A percentile compares a stretch with the other conserved stretches of the same genome.
phyloP scores from a whole-genome alignment of 2,888 invertebrate species.

The Pseudoips prasinana region DNA sequence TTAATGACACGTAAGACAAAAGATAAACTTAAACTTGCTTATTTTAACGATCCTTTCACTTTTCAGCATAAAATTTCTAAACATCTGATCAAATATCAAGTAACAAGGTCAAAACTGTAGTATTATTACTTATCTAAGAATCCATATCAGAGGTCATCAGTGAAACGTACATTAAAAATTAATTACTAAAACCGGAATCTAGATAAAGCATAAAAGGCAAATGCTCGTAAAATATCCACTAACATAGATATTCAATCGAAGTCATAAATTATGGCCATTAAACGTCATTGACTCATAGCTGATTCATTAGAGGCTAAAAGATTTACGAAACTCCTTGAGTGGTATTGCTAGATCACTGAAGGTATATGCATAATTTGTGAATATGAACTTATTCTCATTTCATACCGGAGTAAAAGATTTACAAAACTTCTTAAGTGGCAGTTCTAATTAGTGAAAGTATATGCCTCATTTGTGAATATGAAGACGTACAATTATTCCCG shows the following conservation, averaged over 20 bases:
- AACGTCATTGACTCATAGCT: slow-evolving; percentile 37
- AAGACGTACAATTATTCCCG: no score
- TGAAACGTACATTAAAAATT: slow-evolving; percentile 33
- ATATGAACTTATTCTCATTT: no score
- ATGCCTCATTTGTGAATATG: no score
- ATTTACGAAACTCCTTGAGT: slow-evolving; percentile 13
- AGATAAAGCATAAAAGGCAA: slow-evolving; percentile 42
- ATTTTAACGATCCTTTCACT: slow-evolving; percentile 7
- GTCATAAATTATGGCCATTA: slow-evolving; percentile 54
- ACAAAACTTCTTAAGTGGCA: slow-evolving; percentile 16
- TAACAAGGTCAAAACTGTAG: slow-evolving; percentile 14
- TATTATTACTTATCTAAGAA: slow-evolving; percentile 12
- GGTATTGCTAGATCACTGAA: slow-evolving; percentile 15
- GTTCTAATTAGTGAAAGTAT: no score
- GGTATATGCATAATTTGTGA: no score
- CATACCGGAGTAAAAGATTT: slow-evolving; percentile 25
- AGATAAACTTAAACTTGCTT: no score
- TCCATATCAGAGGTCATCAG: slow-evolving; percentile 18
- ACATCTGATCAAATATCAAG: slow-evolving; percentile 16
- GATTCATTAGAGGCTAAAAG: slow-evolving; percentile 30
- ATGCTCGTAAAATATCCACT: slow-evolving; percentile 48
- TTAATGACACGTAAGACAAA: no score
- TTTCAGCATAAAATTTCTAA: slow-evolving; percentile 2
- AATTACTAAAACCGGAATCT: slow-evolving; percentile 35
- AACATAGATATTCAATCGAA: slow-evolving; percentile 43